A percentile compares a stretch with the other conserved stretches of the same genome.
These are phyloP conservation scores for Climacteris rufus DNA, from an alignment of 2,113 vertebrate genomes.

Conservation along the genomic window DNA sequence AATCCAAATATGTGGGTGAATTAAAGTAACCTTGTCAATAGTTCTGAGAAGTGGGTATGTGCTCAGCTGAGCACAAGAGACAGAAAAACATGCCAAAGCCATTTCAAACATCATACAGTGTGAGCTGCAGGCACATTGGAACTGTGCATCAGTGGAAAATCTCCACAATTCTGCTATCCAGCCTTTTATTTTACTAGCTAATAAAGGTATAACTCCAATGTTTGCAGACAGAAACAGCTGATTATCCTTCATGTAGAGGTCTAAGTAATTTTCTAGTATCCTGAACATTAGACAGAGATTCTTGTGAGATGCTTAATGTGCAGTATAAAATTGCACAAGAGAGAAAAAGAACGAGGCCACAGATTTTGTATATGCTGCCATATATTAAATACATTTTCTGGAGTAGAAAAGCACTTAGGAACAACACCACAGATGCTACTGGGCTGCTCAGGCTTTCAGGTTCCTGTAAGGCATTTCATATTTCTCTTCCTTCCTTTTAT, in stretches of 20 bases:
- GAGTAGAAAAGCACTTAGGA: neutral
- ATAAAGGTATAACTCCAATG: neutral
- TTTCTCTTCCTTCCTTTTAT: neutral
- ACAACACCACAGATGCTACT: neutral
- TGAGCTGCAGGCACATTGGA: neutral
- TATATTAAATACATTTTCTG: neutral
- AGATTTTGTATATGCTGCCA: neutral
- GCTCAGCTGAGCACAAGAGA: neutral
- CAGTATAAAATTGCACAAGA: neutral
- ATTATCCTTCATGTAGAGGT: neutral
- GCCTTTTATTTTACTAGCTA: neutral
- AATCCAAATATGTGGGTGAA: conserved; percentile 34
- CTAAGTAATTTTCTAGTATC: neutral
- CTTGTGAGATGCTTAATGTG: neutral
- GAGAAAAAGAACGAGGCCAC: neutral
- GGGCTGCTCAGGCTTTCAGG: neutral
- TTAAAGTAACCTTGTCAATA: conserved; percentile 47
- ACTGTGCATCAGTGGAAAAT: neutral
- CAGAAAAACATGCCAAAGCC: conserved; percentile 13
- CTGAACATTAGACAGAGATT: neutral
- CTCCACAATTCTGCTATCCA: neutral
- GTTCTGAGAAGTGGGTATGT: conserved; percentile 19
- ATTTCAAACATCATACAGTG: neutral
- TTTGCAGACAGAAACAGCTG: neutral
- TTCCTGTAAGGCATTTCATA: neutral